phyloP scores from a whole-genome alignment of 2,888 invertebrate genomes.

The Orchestes rusci region DNA sequence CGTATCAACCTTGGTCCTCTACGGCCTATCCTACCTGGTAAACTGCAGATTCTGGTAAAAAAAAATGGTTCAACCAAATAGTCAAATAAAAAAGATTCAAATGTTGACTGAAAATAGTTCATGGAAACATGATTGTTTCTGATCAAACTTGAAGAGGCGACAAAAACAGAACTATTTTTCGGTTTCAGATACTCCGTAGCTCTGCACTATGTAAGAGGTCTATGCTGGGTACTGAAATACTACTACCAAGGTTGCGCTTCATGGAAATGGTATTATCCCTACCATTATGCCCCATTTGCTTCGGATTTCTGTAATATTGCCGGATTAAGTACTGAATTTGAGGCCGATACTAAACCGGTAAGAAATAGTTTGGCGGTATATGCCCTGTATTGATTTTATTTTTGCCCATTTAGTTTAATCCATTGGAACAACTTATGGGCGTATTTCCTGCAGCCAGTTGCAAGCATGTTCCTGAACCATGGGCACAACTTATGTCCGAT shows the following conservation, averaged over 20 bases:
- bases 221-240: conserved; percentile 97
- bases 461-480: conserved; percentile 86
- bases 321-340: conserved; percentile 80
- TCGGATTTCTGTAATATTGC: conserved; percentile 94
- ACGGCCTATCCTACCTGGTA: no score
- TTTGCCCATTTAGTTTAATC: conserved; percentile 67
- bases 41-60: no score
- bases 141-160: no score
- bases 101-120: no score
- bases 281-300: conserved; percentile 99
- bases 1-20: no score
- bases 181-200: conserved; percentile 85
- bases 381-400: conserved; percentile 1
- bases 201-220: conserved; percentile 87
- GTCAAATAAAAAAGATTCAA: no score
- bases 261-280: conserved; percentile 99
- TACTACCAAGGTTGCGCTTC: conserved; percentile 99
- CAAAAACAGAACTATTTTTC: no score
- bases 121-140: no score
- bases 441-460: conserved; percentile 98
- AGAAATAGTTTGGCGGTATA: conserved; percentile 31
- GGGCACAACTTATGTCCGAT: conserved; percentile 89
- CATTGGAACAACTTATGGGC: conserved; percentile 97
- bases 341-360: conserved; percentile 81
- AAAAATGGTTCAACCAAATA: no score